Percentiles rank a stretch among this genome's conserved stretches.
These are phyloP conservation scores for Halichoerus grypus DNA, from an alignment of 2,113 vertebrate species.

Conservation along the genomic window DNA sequence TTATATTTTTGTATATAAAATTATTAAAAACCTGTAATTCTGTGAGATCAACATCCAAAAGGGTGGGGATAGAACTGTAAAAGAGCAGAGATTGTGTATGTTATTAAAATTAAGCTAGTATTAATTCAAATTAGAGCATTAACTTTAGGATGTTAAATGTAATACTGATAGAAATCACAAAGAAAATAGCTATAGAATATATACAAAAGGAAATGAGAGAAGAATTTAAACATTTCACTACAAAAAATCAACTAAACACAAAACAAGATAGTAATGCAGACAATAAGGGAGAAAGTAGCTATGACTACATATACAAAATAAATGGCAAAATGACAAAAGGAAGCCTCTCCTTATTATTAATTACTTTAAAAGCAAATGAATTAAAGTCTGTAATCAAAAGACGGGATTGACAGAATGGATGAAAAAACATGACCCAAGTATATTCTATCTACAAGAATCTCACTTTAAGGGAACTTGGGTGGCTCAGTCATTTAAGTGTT, in stretches of 20 bases:
- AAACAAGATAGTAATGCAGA: not conserved
- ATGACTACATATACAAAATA: not conserved
- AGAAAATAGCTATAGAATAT: not conserved
- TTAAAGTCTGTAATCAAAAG: not conserved
- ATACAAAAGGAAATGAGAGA: not conserved
- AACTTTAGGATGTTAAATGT: not conserved
- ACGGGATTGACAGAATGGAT: not conserved
- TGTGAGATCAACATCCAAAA: not conserved
- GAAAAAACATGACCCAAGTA: too few species aligned
- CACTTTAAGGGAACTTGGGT: too few species aligned
- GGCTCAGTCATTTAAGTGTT: too few species aligned
- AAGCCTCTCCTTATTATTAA: not conserved
- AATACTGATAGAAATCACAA: too few species aligned
- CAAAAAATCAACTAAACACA: not conserved
- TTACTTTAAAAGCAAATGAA: not conserved
- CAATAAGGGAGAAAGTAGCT: not conserved
- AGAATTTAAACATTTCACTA: not conserved
- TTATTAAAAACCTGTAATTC: not conserved
- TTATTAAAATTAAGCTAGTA: not conserved
- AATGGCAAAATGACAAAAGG: not conserved
- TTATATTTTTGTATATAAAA: not conserved
- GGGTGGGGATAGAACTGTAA: not conserved
- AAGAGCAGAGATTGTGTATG: not conserved
- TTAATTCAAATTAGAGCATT: not conserved
- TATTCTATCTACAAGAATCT: too few species aligned